phyloP scores from a whole-genome alignment of 2,797 vertebrate genomes.

The Corythornis leucogaster region DNA sequence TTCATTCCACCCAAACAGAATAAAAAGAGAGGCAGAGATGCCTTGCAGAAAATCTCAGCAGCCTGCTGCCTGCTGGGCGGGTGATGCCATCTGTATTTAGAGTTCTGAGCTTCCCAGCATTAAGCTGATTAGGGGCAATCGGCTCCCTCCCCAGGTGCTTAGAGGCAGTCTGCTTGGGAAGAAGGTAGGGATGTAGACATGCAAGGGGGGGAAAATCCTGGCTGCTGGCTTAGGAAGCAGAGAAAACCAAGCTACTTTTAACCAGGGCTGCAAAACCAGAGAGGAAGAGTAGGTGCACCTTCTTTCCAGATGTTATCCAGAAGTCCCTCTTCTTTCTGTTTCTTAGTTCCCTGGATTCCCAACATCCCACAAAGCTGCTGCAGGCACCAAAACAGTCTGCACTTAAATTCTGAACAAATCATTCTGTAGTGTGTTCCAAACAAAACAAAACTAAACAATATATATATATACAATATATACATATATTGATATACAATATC shows the following conservation, averaged over 20 bases:
- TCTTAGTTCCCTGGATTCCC: background rate
- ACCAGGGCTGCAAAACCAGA: background rate
- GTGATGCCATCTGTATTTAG: slow-evolving; percentile 35
- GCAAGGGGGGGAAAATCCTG: background rate
- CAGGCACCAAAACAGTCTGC: background rate
- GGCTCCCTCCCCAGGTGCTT: slow-evolving; percentile 39
- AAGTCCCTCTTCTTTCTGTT: background rate
- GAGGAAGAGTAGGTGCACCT: background rate
- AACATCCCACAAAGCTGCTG: background rate
- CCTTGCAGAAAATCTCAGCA: accelerated
- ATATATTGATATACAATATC: background rate
- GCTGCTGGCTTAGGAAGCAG: background rate
- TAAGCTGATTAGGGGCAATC: slow-evolving; percentile 28
- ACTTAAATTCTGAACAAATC: background rate
- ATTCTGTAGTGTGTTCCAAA: background rate
- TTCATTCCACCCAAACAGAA: background rate
- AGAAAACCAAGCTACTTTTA: background rate
- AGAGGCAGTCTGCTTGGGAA: background rate
- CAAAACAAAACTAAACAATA: background rate
- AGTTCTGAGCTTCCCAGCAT: background rate
- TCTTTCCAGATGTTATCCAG: background rate
- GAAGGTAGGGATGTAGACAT: background rate
- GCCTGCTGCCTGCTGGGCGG: background rate
- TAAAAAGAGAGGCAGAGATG: background rate
- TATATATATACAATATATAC: no score